Evolutionary conservation across 2,797 vertebrate species (phyloP).

Genomic region (Girardinus metallicus): DNA sequence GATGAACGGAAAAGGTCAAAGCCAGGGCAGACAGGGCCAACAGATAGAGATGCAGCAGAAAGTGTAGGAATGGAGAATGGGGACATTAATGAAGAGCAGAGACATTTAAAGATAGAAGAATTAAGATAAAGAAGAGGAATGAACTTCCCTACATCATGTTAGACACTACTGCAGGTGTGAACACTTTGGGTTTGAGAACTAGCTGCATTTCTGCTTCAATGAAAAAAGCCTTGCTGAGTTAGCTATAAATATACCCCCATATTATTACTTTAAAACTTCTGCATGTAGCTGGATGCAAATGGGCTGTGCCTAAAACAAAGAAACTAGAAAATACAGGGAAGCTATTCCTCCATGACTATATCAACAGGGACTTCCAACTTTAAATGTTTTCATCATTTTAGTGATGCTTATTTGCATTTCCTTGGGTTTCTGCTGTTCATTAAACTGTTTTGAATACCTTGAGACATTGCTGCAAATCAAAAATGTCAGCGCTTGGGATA

Average conservation of each 20-base stretch:
- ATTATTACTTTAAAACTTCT: slow-evolving; percentile 36
- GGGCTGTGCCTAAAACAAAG: slow-evolving; percentile 30
- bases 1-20: slow-evolving; percentile 89
- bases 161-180: slow-evolving; percentile 39
- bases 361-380: slow-evolving; percentile 46
- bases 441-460: slow-evolving; percentile 40
- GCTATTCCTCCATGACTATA: slow-evolving; percentile 37
- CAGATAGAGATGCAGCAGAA: slow-evolving; percentile 97
- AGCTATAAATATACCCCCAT: slow-evolving; percentile 22
- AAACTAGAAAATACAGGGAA: slow-evolving; percentile 47
- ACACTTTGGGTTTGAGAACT: slow-evolving; percentile 39
- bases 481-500: neutral
- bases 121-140: slow-evolving; percentile 26
- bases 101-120: slow-evolving; percentile 37
- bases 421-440: slow-evolving; percentile 34
- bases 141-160: slow-evolving; percentile 27
- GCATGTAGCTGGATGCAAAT: slow-evolving; percentile 31
- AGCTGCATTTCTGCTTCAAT: slow-evolving; percentile 11
- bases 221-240: slow-evolving; percentile 11
- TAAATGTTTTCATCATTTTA: slow-evolving; percentile 58
- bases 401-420: slow-evolving; percentile 45
- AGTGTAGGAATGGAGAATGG: slow-evolving; percentile 78
- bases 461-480: slow-evolving; percentile 6
- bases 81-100: slow-evolving; percentile 39
- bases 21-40: slow-evolving; percentile 83